These are phyloP conservation scores for Panthera uncia DNA, from an alignment of 2,113 vertebrate species.

Conservation along the genomic window DNA sequence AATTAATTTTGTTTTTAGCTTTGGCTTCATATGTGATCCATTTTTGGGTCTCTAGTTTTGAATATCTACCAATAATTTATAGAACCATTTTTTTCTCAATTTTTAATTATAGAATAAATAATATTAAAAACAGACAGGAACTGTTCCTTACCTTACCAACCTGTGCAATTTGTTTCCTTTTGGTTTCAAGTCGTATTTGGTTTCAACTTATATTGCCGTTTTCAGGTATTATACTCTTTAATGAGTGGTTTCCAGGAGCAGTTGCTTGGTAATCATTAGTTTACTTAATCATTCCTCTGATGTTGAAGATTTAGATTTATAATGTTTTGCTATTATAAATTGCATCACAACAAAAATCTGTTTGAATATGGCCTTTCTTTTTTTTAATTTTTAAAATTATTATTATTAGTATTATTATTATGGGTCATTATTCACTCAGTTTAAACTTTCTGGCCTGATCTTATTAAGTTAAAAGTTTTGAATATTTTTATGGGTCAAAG, in stretches of 20 bases:
- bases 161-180: not conserved
- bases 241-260: not conserved
- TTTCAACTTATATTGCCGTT: not conserved
- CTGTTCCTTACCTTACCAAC: not conserved
- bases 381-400: too few species aligned
- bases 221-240: not conserved
- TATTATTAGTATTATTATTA: not conserved
- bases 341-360: not conserved
- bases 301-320: not conserved
- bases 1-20: conserved; percentile 27
- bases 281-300: not conserved
- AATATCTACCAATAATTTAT: not conserved
- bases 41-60: not conserved
- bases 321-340: not conserved
- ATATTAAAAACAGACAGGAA: not conserved
- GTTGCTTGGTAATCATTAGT: not conserved
- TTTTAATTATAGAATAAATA: not conserved
- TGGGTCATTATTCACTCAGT: not conserved
- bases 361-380: not conserved
- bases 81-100: not conserved
- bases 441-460: not conserved
- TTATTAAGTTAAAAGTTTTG: conserved; percentile 24
- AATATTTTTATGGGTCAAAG: not conserved
- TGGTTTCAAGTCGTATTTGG: not conserved
- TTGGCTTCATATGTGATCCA: not conserved